These are phyloP conservation scores for Hydrophis major DNA, from an alignment of 2,797 vertebrate species.

Conservation along the genomic window DNA sequence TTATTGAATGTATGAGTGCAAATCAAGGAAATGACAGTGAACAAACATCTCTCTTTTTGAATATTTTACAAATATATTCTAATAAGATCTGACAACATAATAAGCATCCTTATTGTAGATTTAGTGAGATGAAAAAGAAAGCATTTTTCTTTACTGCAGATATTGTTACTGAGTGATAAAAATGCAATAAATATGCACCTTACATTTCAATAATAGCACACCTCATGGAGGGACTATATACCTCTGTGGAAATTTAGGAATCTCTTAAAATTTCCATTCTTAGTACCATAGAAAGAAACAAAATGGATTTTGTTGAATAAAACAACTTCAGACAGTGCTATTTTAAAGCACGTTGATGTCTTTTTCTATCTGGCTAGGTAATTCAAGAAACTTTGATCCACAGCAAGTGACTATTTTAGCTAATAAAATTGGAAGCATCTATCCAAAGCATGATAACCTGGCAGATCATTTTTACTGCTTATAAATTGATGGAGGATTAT, in stretches of 20 bases:
- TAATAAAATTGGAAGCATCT: neutral
- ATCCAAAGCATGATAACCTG: neutral
- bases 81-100: neutral
- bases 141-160: neutral
- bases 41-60: neutral
- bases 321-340: neutral
- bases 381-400: neutral
- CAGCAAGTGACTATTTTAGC: neutral
- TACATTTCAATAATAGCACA: neutral
- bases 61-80: neutral
- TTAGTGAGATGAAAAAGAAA: neutral
- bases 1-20: neutral
- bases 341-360: neutral
- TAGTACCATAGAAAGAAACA: neutral
- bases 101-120: neutral
- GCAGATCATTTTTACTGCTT: neutral
- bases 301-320: neutral
- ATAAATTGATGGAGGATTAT: neutral
- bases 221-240: neutral
- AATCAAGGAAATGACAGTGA: neutral
- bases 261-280: neutral
- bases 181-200: neutral
- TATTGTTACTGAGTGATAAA: neutral
- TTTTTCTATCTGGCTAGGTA: neutral
- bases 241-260: neutral